Evolutionary conservation across 2,888 invertebrate species (phyloP).

Genomic region (Drosophila percnosoma): DNA sequence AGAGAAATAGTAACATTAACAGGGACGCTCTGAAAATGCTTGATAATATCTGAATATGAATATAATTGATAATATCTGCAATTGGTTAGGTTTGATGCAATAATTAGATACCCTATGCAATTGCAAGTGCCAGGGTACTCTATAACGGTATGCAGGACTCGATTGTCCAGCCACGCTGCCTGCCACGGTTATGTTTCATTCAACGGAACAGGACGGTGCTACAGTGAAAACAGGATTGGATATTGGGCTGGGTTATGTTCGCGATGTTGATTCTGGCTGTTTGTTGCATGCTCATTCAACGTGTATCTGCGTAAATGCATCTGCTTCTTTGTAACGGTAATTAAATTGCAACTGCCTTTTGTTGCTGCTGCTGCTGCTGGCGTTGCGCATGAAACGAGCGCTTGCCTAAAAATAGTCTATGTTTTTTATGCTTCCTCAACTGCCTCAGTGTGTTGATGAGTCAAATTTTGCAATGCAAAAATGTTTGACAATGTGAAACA

Average conservation of each 20-base stretch:
- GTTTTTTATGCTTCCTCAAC: conserved; percentile 19
- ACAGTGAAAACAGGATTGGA: not conserved
- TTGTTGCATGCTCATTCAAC: conserved; percentile 37
- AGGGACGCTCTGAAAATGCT: not conserved
- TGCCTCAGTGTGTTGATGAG: conserved; percentile 1
- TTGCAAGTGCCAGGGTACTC: conserved; percentile 18
- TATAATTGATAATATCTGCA: not conserved
- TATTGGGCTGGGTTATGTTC: not conserved
- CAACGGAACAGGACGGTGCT: conserved; percentile 2
- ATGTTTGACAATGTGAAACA: conserved; percentile 46
- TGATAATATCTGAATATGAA: not conserved
- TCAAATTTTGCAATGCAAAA: conserved; percentile 14
- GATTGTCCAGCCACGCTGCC: conserved; percentile 30
- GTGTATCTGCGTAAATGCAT: conserved; percentile 21
- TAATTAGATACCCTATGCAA: not conserved
- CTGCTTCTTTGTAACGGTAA: conserved; percentile 64
- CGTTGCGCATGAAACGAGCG: conserved; percentile 41
- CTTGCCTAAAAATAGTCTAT: conserved; percentile 53
- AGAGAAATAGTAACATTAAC: not conserved
- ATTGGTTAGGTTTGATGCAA: not conserved
- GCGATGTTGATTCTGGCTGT: conserved; percentile 9
- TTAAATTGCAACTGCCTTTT: conserved; percentile 71
- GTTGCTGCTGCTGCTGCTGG: conserved; percentile 39
- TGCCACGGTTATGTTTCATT: conserved; percentile 49
- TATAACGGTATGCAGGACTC: conserved; percentile 3